These are phyloP conservation scores for Dipodomys merriami DNA, from an alignment of 2,113 vertebrate species.

Conservation along the genomic window DNA sequence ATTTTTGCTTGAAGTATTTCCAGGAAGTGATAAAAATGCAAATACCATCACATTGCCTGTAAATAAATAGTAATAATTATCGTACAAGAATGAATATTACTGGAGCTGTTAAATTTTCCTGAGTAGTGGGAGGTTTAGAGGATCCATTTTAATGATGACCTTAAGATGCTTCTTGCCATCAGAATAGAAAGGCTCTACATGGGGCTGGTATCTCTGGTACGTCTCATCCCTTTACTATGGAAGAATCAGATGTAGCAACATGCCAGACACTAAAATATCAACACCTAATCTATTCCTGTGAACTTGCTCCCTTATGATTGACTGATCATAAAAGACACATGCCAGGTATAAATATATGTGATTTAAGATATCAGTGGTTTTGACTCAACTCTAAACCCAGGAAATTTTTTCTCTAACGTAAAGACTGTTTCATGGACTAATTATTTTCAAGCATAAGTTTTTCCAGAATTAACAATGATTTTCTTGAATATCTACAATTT, in stretches of 20 bases:
- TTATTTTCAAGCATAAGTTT: conserved; percentile 52
- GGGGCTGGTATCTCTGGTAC: not conserved
- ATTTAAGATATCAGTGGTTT: conserved; percentile 5
- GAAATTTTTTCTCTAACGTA: not conserved
- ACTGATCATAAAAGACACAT: not conserved
- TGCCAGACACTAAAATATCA: not conserved
- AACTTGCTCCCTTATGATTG: not conserved
- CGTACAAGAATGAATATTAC: not conserved
- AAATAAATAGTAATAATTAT: not conserved
- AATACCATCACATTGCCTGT: not conserved
- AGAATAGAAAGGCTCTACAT: not conserved
- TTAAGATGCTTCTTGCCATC: not conserved
- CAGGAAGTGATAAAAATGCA: not conserved
- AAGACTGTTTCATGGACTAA: not conserved
- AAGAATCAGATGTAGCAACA: conserved; percentile 56
- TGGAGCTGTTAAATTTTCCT: not conserved
- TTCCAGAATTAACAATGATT: not conserved
- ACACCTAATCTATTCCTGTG: not conserved
- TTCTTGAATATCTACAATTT: not conserved
- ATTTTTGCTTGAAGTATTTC: not conserved
- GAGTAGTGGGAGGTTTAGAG: not conserved
- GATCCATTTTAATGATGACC: not conserved
- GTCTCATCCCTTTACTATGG: conserved; percentile 40
- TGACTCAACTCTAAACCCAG: conserved; percentile 22
- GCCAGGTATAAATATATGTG: conserved; percentile 31